These are phyloP conservation scores for Strix uralensis DNA, from an alignment of 2,113 vertebrate genomes.

Conservation along the genomic window DNA sequence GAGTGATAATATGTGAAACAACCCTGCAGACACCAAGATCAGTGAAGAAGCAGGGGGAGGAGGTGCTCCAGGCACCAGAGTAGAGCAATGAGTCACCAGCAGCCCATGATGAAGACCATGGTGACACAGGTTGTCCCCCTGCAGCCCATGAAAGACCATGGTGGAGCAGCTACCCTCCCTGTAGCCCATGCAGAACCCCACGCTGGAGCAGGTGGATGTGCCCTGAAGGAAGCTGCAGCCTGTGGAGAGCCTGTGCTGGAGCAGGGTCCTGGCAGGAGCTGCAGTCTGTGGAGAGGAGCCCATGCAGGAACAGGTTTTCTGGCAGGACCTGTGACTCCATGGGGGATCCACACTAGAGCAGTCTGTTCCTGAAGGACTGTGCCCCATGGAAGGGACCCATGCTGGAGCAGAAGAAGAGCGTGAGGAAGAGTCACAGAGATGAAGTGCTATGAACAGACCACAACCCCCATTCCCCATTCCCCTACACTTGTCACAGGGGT, in stretches of 20 bases:
- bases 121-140: background rate
- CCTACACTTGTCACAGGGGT: fast-evolving
- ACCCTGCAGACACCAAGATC: background rate
- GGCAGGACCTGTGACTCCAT: background rate
- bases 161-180: background rate
- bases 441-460: background rate
- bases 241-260: background rate
- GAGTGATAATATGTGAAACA: background rate
- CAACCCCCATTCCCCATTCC: background rate
- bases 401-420: too few relatives aligned
- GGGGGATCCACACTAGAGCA: background rate
- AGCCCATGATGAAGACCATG: background rate
- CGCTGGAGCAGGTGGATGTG: background rate
- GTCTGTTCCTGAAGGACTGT: background rate
- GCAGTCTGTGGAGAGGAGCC: background rate
- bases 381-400: too few relatives aligned
- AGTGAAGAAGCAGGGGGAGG: background rate
- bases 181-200: background rate
- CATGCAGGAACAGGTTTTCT: background rate
- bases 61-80: background rate
- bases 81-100: background rate
- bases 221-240: background rate
- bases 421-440: background rate
- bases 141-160: background rate
- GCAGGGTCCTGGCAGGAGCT: background rate